Evolutionary conservation across 2,113 vertebrate species (phyloP).

Genomic region (Neomonachus schauinslandi): DNA sequence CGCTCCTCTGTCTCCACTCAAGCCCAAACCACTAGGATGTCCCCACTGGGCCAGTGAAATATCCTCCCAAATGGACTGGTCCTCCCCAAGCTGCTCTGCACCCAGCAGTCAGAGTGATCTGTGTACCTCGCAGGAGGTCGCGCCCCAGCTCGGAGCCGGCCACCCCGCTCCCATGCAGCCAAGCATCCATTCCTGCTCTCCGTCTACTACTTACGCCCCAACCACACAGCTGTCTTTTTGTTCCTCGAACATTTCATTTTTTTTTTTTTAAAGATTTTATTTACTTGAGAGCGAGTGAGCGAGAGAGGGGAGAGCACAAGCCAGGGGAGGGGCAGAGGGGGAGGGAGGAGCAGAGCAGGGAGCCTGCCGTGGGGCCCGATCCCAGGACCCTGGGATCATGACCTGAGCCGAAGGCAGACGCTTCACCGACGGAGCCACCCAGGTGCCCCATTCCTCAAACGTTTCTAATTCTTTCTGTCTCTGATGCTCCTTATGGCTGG

Average conservation of each 20-base stretch:
- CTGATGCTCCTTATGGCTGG: not conserved
- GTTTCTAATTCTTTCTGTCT: not conserved
- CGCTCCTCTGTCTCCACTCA: not conserved
- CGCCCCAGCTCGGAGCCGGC: not conserved
- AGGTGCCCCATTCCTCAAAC: not conserved
- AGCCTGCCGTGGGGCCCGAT: not conserved
- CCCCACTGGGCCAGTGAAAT: not conserved
- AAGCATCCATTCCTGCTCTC: not conserved
- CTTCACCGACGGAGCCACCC: no score
- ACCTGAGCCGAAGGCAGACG: not conserved
- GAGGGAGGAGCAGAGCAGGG: not conserved
- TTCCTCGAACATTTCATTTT: not conserved
- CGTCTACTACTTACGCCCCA: not conserved
- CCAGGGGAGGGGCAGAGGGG: not conserved
- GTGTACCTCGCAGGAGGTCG: not conserved
- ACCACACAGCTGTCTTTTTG: not conserved
- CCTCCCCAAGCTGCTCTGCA: not conserved
- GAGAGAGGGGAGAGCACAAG: not conserved
- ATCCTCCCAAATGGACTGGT: not conserved
- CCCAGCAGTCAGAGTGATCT: not conserved
- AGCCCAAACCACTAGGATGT: not conserved
- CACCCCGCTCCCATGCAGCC: not conserved
- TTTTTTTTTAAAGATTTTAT: not conserved
- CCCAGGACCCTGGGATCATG: not conserved
- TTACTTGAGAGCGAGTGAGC: not conserved